Conservation (phyloP, 2,888 invertebrate species). For the Phyllotreta striolata region DNA sequence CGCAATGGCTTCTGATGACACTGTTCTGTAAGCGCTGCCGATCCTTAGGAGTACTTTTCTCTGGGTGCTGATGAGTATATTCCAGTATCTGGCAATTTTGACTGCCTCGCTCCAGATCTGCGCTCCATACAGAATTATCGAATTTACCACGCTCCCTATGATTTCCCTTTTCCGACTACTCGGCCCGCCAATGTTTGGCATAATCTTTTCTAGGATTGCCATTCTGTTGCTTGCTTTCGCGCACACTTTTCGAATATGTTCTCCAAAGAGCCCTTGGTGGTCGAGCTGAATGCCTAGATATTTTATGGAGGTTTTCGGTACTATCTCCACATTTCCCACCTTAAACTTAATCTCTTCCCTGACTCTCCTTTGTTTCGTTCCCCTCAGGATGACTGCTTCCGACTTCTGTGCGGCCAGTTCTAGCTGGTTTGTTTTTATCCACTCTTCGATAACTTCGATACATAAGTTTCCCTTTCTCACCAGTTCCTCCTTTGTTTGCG, state of each 20-base stretch:
- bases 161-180: constrained; percentile 1
- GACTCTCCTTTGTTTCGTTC: neutral
- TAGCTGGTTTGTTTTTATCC: neutral
- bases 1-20: constrained; percentile 10
- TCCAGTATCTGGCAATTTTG: constrained; percentile 1
- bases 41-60: constrained; percentile 9
- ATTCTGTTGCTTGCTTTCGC: neutral
- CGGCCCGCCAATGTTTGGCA: constrained; percentile 23
- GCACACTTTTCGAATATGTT: neutral
- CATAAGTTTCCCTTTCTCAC: neutral
- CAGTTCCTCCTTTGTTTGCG: neutral
- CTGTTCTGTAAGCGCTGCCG: constrained; percentile 17
- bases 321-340: neutral
- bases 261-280: neutral
- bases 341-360: neutral
- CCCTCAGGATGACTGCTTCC: neutral
- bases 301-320: neutral
- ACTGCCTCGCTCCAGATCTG: constrained; percentile 10
- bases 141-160: constrained; percentile 3
- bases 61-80: neutral
- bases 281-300: constrained; percentile 4
- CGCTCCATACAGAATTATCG: constrained; percentile 17
- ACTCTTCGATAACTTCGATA: neutral
- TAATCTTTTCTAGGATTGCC: neutral
- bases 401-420: constrained; percentile 3